Conservation (phyloP, 1,140 invertebrate genomes). For the Conus betulinus region DNA sequence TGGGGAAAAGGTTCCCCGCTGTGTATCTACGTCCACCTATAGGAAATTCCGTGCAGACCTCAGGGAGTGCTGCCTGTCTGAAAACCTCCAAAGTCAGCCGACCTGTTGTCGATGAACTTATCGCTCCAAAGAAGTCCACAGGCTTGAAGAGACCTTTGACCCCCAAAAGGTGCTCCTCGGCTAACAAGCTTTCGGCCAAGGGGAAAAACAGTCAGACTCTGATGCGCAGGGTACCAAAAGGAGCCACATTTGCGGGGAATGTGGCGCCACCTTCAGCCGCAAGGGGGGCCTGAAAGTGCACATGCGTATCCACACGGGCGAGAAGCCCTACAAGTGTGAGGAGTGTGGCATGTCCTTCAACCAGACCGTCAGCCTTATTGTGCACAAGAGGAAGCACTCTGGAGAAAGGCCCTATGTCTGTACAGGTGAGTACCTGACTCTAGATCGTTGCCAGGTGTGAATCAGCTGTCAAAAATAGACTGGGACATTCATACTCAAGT, state of each 20-base stretch:
- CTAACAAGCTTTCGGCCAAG: too few species aligned
- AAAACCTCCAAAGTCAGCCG: not conserved
- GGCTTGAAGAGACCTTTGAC: not conserved
- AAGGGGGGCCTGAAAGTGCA: not conserved
- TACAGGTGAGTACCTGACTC: not conserved
- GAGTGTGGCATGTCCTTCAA: conserved; percentile 13
- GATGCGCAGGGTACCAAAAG: not conserved
- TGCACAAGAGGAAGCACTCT: conserved; percentile 75
- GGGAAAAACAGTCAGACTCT: not conserved
- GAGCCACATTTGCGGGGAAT: not conserved
- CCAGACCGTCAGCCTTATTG: conserved; percentile 9
- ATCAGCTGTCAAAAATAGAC: too few species aligned
- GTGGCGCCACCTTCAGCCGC: conserved; percentile 14
- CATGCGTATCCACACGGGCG: conserved; percentile 25
- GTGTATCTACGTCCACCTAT: too few species aligned
- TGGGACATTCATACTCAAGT: too few species aligned
- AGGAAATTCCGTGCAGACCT: not conserved
- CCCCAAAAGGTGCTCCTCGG: not conserved
- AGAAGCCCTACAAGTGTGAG: conserved; percentile 18
- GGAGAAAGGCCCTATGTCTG: conserved; percentile 89
- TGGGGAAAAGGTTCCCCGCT: too few species aligned
- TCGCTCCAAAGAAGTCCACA: not conserved
- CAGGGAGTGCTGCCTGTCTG: not conserved
- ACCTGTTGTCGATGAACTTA: not conserved
- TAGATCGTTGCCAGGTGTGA: too few species aligned